These are phyloP conservation scores for Temnothorax rugatulus DNA, from an alignment of 2,888 invertebrate species.

Conservation along the genomic window DNA sequence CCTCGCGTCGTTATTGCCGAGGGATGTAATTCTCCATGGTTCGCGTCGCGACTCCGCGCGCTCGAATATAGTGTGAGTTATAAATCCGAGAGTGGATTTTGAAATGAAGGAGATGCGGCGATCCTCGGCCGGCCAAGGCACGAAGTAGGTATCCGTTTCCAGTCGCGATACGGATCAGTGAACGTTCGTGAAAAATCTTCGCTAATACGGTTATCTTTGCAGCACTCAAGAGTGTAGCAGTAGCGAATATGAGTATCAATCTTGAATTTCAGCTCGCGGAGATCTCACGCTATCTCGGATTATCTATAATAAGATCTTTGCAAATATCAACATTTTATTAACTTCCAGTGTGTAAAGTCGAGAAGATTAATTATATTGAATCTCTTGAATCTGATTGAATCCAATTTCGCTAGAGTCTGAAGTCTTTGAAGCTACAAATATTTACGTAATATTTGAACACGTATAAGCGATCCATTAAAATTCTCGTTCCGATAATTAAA, in stretches of 20 bases:
- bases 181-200: constrained; percentile 46
- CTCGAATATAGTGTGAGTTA: constrained; percentile 42
- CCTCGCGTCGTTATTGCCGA: constrained; percentile 47
- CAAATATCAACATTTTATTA: constrained; percentile 12
- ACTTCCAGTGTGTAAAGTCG: background rate
- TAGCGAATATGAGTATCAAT: constrained; percentile 32
- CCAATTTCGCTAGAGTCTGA: background rate
- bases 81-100: constrained; percentile 53
- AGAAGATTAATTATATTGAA: constrained; percentile 24
- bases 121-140: constrained; percentile 24
- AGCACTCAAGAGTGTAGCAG: background rate
- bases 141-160: constrained; percentile 46
- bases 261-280: constrained; percentile 11
- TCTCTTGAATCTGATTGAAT: constrained; percentile 6
- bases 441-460: background rate
- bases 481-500: constrained; percentile 18
- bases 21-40: constrained; percentile 49
- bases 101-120: constrained; percentile 40
- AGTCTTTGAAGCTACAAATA: background rate
- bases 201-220: constrained; percentile 50
- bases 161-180: constrained; percentile 52
- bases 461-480: background rate
- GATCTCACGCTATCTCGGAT: constrained; percentile 7
- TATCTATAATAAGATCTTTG: constrained; percentile 23
- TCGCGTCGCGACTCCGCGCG: constrained; percentile 43